Evolutionary conservation across 2,888 invertebrate genomes (phyloP), one percentile per base, ranked within the genome.

Genomic region (Eupithecia exiguata): DNA sequence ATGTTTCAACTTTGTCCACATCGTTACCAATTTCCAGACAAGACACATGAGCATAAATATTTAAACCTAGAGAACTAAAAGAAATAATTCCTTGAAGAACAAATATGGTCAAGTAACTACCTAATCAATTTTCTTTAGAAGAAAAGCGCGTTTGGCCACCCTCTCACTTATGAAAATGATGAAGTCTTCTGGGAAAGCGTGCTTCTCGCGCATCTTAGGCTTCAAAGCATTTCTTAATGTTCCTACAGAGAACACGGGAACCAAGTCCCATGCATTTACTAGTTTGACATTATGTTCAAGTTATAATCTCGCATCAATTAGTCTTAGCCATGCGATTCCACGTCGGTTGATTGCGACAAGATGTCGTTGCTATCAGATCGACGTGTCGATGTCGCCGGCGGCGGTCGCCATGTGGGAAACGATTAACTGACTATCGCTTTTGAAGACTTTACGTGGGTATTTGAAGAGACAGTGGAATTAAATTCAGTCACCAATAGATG

Each of bases 341-440:
- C 88, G 90, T 90, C 88, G 84, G 82, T 84, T 87, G 93, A 92
- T 93, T 88, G 82, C 89, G 86, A 88, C 86, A 66, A 66, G 90
- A 91, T 91, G 92, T 91, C 91, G 88, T 80, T 81, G 83, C 87
- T 93, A 93, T 93, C 93, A 91, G 93, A 94, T 93, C 90, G 85
- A 88, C 90, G 92, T 88, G 90, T 86, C 86, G 84, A 85, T 85
- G 89, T 86, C 89, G 87, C 89, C 88, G 88, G 88, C 88, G 88
- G 88, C 88, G 63, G n/a, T 89, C 87, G 21, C 91, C 87, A 89
- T 89, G 90, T 89, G 90, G 88, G 90, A 89, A 90, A 85, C 43
- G 65, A 69, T 53, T 38, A 63, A 68, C 38, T 43, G 69, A 71
- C 62, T 69, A 74, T 72, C 43, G 30, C 58, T 68, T 70, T 74